phyloP scores from a whole-genome alignment of 2,113 vertebrate genomes.

The Hydropotes inermis region DNA sequence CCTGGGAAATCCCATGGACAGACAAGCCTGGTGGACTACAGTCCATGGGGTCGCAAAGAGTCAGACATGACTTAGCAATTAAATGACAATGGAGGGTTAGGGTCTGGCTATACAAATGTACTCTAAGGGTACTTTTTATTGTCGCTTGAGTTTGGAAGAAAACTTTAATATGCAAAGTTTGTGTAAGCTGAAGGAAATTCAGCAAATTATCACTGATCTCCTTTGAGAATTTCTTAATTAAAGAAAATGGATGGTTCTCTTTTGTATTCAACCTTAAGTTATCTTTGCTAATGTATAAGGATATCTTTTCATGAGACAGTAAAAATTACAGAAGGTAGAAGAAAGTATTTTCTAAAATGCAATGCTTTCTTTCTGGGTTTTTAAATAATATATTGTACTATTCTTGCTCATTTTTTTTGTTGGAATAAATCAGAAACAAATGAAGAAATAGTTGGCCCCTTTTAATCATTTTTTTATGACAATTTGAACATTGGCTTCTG shows the following conservation, averaged over 20 bases:
- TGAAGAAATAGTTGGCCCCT: background rate
- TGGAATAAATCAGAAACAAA: constrained; percentile 25
- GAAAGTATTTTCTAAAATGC: background rate
- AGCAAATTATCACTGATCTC: background rate
- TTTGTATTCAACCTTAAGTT: background rate
- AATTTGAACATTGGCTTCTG: background rate
- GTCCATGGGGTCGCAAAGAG: background rate
- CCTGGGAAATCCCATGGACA: background rate
- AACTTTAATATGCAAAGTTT: background rate
- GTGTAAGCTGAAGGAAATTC: background rate
- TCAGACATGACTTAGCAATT: background rate
- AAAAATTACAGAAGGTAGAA: background rate
- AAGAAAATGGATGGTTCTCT: background rate
- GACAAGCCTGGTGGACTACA: background rate
- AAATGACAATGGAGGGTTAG: background rate
- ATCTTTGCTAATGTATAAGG: background rate
- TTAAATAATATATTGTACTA: background rate
- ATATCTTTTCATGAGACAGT: background rate
- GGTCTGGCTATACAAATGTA: background rate
- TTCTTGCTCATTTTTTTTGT: background rate
- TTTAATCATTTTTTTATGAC: background rate
- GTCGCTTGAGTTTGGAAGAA: background rate
- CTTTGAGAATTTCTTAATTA: constrained; percentile 5
- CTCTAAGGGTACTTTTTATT: background rate
- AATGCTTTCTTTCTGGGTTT: background rate